Evolutionary conservation across 2,888 invertebrate species (phyloP), one percentile per base, ranked within the genome.

Genomic region (Entomobrya multifasciata): DNA sequence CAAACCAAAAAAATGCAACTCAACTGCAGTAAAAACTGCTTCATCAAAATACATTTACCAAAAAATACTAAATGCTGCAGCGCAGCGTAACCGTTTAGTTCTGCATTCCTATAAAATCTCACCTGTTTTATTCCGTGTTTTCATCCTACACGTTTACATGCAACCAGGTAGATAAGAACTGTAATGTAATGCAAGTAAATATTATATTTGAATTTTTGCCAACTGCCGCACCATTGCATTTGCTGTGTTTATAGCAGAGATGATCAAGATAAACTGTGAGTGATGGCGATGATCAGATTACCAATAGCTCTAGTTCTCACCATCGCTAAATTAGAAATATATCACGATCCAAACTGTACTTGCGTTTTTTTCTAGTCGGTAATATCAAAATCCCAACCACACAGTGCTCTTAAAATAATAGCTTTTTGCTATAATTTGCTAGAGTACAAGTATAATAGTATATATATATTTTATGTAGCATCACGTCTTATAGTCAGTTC

Each of bases 301-400:
- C 41, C 67, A 62, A 62, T 30, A 36, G 8, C 47, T 25, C 44
- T 47, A 0, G 25, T 49, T 49, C 49, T 72, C 72, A 72, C 41
- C 3, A 44, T 15, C 30, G 20, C 55, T 70, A 41, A 70, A 57
- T 70, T n/a, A 15, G 15, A 52, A 72, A 70, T 81, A 81, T 57
- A 70, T 81, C 81, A 81, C 70, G 72, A 81, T 55, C 27, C 22
- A 70, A 70, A 70, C 67, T 70, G 67, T 70, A 15, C 44, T 70
- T 67, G 17, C 11, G 11, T 57, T 27, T 44, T 55, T 36, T 49
- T 57, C 27, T 72, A 47, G 52, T 52, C 80, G 44, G 57, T 41
- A 49, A 27, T 62, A 65, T 65, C 55, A 49, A n/a, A n/a, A n/a
- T n/a, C n/a, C 88, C 60, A 44, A 80, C 65, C 81, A 67, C 41